phyloP scores from a whole-genome alignment of 2,888 invertebrate genomes.

The Trissoscelio sp. region DNA sequence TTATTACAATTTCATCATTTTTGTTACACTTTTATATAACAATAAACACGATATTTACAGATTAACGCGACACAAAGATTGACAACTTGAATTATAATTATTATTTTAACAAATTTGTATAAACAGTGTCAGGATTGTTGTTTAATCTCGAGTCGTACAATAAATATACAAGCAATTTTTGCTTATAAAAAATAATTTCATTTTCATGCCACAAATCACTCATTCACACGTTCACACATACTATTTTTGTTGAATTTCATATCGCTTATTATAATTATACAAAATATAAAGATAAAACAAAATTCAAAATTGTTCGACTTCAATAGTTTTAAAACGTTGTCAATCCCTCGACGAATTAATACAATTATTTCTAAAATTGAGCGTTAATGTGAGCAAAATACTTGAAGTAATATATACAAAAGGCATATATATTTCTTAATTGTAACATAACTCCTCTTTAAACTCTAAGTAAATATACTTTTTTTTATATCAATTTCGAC shows the following conservation, averaged over 20 bases:
- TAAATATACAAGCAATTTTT: too few species aligned
- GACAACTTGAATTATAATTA: constrained; percentile 2
- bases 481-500: constrained; percentile 6
- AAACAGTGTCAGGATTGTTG: not conserved
- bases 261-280: too few species aligned
- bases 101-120: not conserved
- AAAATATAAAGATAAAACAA: too few species aligned
- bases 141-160: not conserved
- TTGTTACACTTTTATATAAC: constrained; percentile 28
- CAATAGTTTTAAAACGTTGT: not conserved
- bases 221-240: too few species aligned
- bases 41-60: constrained; percentile 42
- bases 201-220: too few species aligned
- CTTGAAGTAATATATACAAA: constrained; percentile 56
- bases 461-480: constrained; percentile 30
- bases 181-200: too few species aligned
- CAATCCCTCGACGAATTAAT: constrained; percentile 37
- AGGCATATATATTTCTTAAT: constrained; percentile 44
- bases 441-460: constrained; percentile 36
- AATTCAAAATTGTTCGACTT: not conserved
- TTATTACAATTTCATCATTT: constrained; percentile 30
- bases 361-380: constrained; percentile 52
- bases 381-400: constrained; percentile 64
- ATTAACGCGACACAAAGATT: constrained; percentile 15
- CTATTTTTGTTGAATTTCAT: too few species aligned